These are phyloP conservation scores for Drosophila neocordata DNA, from an alignment of 1,140 invertebrate genomes.

Conservation along the genomic window DNA sequence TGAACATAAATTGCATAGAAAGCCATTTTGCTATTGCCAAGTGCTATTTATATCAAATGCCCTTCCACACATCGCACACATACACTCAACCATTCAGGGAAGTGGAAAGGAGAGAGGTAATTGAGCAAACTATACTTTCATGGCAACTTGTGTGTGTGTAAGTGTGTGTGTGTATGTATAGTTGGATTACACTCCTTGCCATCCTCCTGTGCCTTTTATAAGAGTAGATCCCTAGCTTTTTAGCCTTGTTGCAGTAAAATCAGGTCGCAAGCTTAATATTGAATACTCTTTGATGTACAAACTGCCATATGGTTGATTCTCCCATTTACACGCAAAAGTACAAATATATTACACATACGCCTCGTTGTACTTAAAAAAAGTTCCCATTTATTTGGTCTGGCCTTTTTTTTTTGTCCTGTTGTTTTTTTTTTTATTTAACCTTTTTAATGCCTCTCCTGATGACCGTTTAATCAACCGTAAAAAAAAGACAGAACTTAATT, in stretches of 20 bases:
- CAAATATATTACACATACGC: constrained; percentile 24
- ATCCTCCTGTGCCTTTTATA: background rate
- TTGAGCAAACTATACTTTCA: constrained; percentile 35
- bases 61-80: background rate
- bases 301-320: background rate
- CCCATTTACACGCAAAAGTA: background rate
- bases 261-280: background rate
- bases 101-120: constrained; percentile 6
- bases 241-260: background rate
- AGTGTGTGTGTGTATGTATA: no score
- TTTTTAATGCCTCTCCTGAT: background rate
- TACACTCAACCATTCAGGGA: no score
- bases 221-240: background rate
- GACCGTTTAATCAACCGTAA: constrained; percentile 25
- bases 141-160: background rate
- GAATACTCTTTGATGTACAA: background rate
- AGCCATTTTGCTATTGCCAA: constrained; percentile 7
- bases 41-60: constrained; percentile 36
- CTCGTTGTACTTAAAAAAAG: constrained; percentile 5
- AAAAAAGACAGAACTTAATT: constrained; percentile 25
- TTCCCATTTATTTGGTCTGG: constrained; percentile 1
- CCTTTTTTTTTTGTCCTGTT: background rate
- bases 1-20: constrained; percentile 59
- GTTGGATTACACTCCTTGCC: background rate
- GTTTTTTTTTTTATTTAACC: background rate